Evolutionary conservation across 2,113 vertebrate genomes (phyloP).

Genomic region (Pterocles burchelli): DNA sequence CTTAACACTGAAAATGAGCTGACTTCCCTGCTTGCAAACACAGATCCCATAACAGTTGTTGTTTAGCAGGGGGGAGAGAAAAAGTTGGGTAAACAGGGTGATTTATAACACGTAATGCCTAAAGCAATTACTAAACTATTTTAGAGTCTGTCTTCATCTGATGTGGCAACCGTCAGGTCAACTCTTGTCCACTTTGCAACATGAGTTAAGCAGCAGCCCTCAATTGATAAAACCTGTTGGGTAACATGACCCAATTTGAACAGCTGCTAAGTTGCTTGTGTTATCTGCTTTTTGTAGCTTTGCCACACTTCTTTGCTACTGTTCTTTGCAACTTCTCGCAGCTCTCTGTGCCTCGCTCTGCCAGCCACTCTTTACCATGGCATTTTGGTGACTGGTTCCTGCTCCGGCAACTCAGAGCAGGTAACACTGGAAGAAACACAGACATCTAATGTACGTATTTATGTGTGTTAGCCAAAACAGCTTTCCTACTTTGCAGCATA

Average conservation of each 20-base stretch:
- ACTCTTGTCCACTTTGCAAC: neutral
- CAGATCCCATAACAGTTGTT: neutral
- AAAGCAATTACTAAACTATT: conserved; percentile 36
- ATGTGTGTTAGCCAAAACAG: neutral
- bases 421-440: neutral
- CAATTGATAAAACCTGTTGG: neutral
- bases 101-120: conserved; percentile 31
- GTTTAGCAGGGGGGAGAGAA: neutral
- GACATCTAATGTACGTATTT: neutral
- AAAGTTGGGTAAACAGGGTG: conserved; percentile 14
- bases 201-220: neutral
- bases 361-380: neutral
- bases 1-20: neutral
- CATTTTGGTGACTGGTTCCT: fast-evolving
- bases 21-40: neutral
- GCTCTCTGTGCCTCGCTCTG: fast-evolving
- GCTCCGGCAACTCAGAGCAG: neutral
- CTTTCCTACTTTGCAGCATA: neutral
- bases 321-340: neutral
- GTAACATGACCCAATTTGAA: neutral
- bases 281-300: neutral
- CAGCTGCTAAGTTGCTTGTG: neutral
- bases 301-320: neutral
- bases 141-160: neutral
- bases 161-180: conserved; percentile 19